Conservation (phyloP, 2,113 vertebrate genomes). For the Phoenicopterus ruber region DNA sequence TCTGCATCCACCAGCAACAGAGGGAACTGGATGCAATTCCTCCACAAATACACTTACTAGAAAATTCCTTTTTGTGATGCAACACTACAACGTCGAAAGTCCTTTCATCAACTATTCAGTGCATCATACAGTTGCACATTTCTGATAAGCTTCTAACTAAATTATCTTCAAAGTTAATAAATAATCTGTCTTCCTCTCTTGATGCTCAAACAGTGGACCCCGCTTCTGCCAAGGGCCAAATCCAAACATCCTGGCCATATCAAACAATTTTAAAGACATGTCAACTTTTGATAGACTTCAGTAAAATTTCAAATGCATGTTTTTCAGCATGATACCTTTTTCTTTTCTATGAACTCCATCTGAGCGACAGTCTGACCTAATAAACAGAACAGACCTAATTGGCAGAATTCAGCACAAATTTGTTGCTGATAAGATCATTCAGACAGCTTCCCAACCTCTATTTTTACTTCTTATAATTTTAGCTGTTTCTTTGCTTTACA, state of each 20-base stretch:
- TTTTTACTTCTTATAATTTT: slow-evolving; percentile 51
- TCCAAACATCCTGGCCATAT: background rate
- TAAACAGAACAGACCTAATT: background rate
- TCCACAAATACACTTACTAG: background rate
- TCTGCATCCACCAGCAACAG: background rate
- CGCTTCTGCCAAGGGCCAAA: background rate
- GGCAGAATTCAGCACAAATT: background rate
- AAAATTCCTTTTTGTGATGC: background rate
- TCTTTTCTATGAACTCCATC: background rate
- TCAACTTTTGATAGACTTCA: background rate
- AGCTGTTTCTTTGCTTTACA: slow-evolving; percentile 17
- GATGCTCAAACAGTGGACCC: background rate
- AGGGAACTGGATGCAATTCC: background rate
- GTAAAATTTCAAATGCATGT: background rate
- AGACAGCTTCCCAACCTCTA: background rate
- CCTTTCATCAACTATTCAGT: background rate
- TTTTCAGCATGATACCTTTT: background rate
- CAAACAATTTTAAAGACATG: background rate
- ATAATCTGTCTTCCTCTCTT: background rate
- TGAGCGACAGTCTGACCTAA: background rate
- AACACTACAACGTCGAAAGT: background rate
- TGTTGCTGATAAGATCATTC: background rate
- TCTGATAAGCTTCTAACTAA: background rate
- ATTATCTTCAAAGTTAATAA: background rate
- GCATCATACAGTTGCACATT: background rate